Conservation (phyloP, 2,797 vertebrate species). For the Sorex maritimensis region DNA sequence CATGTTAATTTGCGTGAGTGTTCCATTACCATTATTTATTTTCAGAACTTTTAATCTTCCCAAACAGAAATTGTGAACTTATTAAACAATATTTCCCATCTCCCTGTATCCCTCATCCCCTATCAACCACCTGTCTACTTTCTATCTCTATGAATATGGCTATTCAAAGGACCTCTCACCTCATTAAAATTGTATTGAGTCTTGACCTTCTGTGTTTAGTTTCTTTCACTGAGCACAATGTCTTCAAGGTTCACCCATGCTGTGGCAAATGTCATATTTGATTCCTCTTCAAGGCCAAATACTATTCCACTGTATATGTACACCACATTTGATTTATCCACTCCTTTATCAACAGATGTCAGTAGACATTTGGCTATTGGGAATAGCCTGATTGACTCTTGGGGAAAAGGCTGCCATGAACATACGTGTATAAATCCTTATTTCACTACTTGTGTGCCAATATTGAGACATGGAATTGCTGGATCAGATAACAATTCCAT, state of each 20-base stretch:
- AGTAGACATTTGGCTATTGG: background rate
- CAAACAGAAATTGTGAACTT: background rate
- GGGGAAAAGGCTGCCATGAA: background rate
- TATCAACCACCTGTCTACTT: background rate
- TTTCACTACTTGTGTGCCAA: conserved; percentile 13
- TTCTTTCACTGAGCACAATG: conserved; percentile 1
- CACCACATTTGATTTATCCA: background rate
- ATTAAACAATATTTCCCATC: background rate
- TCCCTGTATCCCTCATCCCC: background rate
- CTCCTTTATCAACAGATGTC: background rate
- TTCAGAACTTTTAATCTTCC: background rate
- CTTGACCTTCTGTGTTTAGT: background rate
- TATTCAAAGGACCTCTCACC: background rate
- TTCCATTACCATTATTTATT: background rate
- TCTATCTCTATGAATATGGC: background rate
- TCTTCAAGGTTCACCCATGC: background rate
- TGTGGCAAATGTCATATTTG: background rate
- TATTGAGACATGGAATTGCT: background rate
- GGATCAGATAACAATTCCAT: background rate
- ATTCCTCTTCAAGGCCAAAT: conserved; percentile 17
- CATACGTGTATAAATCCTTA: background rate
- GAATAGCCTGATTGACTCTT: background rate
- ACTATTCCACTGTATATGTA: background rate
- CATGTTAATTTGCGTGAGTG: too few relatives aligned
- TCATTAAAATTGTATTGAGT: background rate